Conservation (phyloP, 2,888 invertebrate species). For the Strigamia maritima region DNA sequence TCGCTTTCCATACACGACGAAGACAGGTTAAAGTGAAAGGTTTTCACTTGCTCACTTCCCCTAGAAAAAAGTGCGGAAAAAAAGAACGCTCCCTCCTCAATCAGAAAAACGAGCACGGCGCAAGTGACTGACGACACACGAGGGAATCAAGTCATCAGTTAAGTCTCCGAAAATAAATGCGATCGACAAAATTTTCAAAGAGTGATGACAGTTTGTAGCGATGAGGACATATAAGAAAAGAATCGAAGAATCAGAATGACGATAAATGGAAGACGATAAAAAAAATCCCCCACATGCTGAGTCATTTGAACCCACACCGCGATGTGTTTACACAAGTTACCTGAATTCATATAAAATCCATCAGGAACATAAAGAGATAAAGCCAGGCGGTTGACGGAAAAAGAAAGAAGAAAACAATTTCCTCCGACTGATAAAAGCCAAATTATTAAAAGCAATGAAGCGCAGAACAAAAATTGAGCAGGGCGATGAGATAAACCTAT, state of each 20-base stretch:
- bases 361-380: slow-evolving; percentile 11
- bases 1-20: background rate
- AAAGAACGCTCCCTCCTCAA: background rate
- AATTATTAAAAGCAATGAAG: slow-evolving; percentile 4
- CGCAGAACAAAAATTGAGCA: slow-evolving; percentile 4
- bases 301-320: background rate
- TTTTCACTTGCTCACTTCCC: background rate
- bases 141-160: slow-evolving; percentile 4
- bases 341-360: background rate
- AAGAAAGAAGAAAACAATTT: slow-evolving; percentile 5
- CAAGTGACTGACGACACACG: background rate
- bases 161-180: slow-evolving; percentile 4
- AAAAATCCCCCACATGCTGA: background rate
- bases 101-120: background rate
- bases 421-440: background rate
- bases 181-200: background rate
- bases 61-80: background rate
- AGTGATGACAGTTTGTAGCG: background rate
- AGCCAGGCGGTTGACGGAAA: background rate
- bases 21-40: background rate
- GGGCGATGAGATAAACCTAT: background rate
- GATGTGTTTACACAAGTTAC: background rate
- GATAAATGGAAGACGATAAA: background rate
- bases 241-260: background rate
- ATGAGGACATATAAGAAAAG: slow-evolving; percentile 10